Percentiles rank a stretch among this genome's conserved stretches.
Evolutionary conservation across 2,113 vertebrate genomes (phyloP).

Genomic region (Lagopus muta): DNA sequence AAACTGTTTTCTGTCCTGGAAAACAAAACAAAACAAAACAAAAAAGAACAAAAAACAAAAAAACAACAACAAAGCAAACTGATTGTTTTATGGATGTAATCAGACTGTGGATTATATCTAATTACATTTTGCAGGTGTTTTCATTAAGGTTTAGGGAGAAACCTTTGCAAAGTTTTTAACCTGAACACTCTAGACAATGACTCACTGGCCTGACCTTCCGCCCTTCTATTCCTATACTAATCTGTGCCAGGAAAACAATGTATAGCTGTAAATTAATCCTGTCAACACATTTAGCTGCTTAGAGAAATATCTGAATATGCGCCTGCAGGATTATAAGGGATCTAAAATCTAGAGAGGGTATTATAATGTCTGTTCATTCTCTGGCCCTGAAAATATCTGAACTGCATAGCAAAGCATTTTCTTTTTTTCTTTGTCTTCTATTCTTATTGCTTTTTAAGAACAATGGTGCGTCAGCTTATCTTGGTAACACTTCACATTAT

Average conservation of each 20-base stretch:
- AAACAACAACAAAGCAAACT: too few species aligned
- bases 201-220: background rate
- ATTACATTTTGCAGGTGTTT: background rate
- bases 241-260: background rate
- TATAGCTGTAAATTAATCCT: slow-evolving; percentile 34
- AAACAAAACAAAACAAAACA: too few species aligned
- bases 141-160: background rate
- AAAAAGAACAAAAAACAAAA: too few species aligned
- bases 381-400: slow-evolving; percentile 30
- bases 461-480: slow-evolving; percentile 21
- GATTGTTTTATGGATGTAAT: background rate
- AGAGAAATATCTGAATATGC: slow-evolving; percentile 19
- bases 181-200: background rate
- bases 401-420: background rate
- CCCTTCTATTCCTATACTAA: slow-evolving; percentile 21
- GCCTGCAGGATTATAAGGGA: slow-evolving; percentile 50
- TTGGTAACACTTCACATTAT: slow-evolving; percentile 3
- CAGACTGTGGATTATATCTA: background rate
- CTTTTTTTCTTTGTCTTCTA: background rate
- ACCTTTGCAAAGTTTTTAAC: background rate
- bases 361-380: slow-evolving; percentile 27
- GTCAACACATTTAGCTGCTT: slow-evolving; percentile 7
- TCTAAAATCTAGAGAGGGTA: background rate
- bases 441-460: background rate
- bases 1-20: background rate